phyloP scores from a whole-genome alignment of 2,888 invertebrate species.

The Galeopsomyia nigrocyanea region DNA sequence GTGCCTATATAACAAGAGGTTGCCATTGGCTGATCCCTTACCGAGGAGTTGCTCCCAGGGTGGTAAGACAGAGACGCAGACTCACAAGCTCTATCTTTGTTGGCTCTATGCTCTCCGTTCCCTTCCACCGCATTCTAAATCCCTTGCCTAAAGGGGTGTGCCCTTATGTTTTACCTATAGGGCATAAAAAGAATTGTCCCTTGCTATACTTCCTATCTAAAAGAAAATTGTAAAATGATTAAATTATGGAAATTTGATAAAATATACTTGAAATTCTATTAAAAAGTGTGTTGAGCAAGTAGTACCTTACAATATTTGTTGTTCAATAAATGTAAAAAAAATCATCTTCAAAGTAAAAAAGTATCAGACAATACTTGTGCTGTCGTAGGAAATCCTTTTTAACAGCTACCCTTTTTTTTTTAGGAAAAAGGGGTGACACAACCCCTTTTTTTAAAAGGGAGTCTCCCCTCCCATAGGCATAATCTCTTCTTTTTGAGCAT shows the following conservation, averaged over 20 bases:
- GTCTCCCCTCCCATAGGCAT: slow-evolving; percentile 41
- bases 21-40: slow-evolving; percentile 57
- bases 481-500: slow-evolving; percentile 22
- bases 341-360: slow-evolving; percentile 23
- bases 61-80: slow-evolving; percentile 55
- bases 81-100: slow-evolving; percentile 51
- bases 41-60: slow-evolving; percentile 55
- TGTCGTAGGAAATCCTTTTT: slow-evolving; percentile 56
- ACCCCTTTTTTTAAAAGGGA: slow-evolving; percentile 55
- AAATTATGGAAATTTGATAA: slow-evolving; percentile 12
- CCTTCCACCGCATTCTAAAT: slow-evolving; percentile 57
- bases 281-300: slow-evolving; percentile 14
- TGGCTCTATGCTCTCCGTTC: slow-evolving; percentile 54
- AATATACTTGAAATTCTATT: slow-evolving; percentile 6
- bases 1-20: slow-evolving; percentile 55
- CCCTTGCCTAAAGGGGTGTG: slow-evolving; percentile 55
- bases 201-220: slow-evolving; percentile 1
- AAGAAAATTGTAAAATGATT: slow-evolving; percentile 4
- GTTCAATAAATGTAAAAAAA: not conserved
- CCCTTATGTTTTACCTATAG: slow-evolving; percentile 46
- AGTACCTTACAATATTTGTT: not conserved
- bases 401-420: slow-evolving; percentile 60
- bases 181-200: slow-evolving; percentile 56
- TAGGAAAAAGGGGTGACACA: slow-evolving; percentile 58
- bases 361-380: slow-evolving; percentile 55